Base-by-base conservation (phyloP, 2,888 invertebrate genomes). In the Drosophila monieri region DNA sequence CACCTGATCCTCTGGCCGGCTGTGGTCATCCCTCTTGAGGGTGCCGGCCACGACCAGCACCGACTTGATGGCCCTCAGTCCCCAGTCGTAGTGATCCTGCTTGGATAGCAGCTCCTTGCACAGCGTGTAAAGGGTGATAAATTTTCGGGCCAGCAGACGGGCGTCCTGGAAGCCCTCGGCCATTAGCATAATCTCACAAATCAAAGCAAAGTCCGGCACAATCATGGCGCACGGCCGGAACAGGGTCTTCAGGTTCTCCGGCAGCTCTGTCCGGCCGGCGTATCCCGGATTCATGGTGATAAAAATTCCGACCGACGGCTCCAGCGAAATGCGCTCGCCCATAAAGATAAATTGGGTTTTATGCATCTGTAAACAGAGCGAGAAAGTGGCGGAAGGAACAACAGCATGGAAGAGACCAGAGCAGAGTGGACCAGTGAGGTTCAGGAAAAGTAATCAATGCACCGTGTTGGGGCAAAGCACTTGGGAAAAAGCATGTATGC, bases 221-320 rank as follows among this genome's bases (percentile, higher is more conserved):
- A 98, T 98, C 98, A 99, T 99, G 73, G 98, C 98, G 91, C 98
- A 98, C 1, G 98, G 98, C 88, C 98, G 90, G 80, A 91, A 91
- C 62, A 91, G 80, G 72, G 91, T 91, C 80, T 91, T 93, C 91
- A 94, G 92, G 92, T 97, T 97, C 91, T 97, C 97, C 0, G 97
- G 91, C 62, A 97, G 92, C 91, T 97, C 97, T 0, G 97, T 96
- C 78, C 98, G 93, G 3, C 98, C 98, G 5, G 98, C 98, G 89
- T 98, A 98, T 27, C 98, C 98, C 0, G 98, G 98, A 92, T 98
- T 98, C 98, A 98, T 98, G 0, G 98, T 98, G 75, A 98, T 98
- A 89, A 98, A 98, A 92, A 98, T 95, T 32, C 98, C 98, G 67
- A 97, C 95, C 10, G 97, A 95, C 2, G 95, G 93, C 54, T 95